A percentile compares a stretch with the other conserved stretches of the same genome.
phyloP scores from a whole-genome alignment of 2,888 invertebrate genomes.

The Ganaspis brasiliensis region DNA sequence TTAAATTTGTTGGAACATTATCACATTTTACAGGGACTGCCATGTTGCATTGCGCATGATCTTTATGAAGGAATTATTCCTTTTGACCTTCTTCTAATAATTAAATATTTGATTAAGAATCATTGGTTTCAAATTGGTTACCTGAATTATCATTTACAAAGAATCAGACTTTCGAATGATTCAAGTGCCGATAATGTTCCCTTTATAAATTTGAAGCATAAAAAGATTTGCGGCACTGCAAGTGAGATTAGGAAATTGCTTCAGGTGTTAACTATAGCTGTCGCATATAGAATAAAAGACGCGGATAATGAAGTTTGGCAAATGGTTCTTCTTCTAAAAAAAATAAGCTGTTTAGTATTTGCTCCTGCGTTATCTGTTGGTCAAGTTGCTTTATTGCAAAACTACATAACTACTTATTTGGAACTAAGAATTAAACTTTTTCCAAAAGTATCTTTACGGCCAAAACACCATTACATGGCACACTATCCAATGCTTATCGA shows the following conservation, averaged over 20 bases:
- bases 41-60: conserved; percentile 58
- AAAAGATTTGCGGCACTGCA: neutral
- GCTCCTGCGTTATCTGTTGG: neutral
- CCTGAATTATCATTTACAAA: neutral
- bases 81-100: conserved; percentile 55
- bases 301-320: neutral
- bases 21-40: neutral
- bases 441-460: neutral
- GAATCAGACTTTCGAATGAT: neutral
- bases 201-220: neutral
- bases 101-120: conserved; percentile 56
- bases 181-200: neutral
- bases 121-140: neutral
- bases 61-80: conserved; percentile 58
- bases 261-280: conserved; percentile 4
- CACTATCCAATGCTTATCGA: neutral
- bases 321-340: neutral
- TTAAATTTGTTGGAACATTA: neutral
- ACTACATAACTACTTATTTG: neutral
- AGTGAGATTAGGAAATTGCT: conserved; percentile 8
- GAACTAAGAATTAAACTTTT: neutral
- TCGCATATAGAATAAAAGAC: neutral
- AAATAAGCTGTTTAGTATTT: neutral
- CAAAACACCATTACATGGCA: neutral
- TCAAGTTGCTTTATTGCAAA: neutral